A percentile compares a stretch with the other conserved stretches of the same genome.
Conservation (phyloP, 2,888 invertebrate genomes). For the Hoplodrina ambigua region DNA sequence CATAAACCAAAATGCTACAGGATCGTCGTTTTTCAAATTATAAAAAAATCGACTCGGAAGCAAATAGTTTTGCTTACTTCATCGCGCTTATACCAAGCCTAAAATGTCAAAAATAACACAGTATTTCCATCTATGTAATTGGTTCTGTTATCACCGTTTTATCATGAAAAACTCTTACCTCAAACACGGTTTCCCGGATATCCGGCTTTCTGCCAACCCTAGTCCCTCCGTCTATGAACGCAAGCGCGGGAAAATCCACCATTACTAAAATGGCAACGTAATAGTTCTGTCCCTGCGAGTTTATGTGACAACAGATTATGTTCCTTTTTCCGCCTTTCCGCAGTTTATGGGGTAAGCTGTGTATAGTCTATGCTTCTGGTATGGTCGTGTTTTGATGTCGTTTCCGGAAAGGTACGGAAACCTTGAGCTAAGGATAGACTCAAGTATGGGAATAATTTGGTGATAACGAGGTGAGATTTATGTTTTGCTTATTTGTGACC, state of each 20-base stretch:
- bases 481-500: neutral
- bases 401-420: constrained; percentile 11
- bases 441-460: constrained; percentile 20
- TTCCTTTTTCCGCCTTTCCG: constrained; percentile 44
- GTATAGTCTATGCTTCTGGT: constrained; percentile 11
- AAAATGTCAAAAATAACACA: no score
- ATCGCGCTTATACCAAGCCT: no score
- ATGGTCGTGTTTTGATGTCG: constrained; percentile 22
- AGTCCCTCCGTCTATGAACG: neutral
- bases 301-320: constrained; percentile 62
- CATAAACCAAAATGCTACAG: no score
- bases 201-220: constrained; percentile 31
- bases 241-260: constrained; percentile 36
- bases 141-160: neutral
- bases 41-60: no score
- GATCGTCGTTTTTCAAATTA: no score
- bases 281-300: constrained; percentile 49
- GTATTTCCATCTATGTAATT: no score
- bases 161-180: neutral
- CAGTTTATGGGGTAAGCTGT: constrained; percentile 36
- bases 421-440: constrained; percentile 13
- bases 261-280: constrained; percentile 57
- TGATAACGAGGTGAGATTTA: constrained; percentile 17
- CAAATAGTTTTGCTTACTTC: no score
- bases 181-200: neutral